Evolutionary conservation across 2,797 vertebrate species (phyloP).

Genomic region (Danio jaintianensis): DNA sequence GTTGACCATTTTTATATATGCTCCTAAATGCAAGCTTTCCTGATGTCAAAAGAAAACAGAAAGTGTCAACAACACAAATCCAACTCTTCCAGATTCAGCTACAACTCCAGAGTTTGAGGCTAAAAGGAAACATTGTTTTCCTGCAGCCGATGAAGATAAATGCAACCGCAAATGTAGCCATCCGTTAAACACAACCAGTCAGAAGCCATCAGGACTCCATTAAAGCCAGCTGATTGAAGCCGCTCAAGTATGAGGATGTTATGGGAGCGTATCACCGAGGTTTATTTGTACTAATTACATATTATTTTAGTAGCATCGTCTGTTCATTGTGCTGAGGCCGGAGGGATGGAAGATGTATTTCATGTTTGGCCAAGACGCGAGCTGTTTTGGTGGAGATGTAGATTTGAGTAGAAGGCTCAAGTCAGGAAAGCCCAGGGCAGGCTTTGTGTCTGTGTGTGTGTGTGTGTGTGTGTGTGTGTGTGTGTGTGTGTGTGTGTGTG

Average conservation of each 20-base stretch:
- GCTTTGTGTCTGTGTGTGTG: constrained; percentile 18
- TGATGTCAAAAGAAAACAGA: too few relatives aligned
- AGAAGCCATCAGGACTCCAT: neutral
- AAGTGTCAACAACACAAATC: too few relatives aligned
- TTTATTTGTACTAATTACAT: constrained; percentile 9
- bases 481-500: too few relatives aligned
- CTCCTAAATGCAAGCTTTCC: too few relatives aligned
- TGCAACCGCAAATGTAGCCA: neutral
- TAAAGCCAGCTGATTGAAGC: constrained; percentile 2
- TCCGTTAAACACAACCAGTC: neutral
- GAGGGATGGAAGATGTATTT: constrained; percentile 2
- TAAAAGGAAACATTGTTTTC: too few relatives aligned
- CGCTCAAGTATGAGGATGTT: neutral
- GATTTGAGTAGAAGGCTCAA: constrained; percentile 47
- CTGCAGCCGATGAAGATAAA: too few relatives aligned
- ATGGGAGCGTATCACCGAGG: constrained; percentile 6
- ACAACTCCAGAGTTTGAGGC: too few relatives aligned
- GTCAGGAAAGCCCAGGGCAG: constrained; percentile 48
- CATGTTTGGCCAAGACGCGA: constrained; percentile 6
- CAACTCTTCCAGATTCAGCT: too few relatives aligned
- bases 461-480: too few relatives aligned
- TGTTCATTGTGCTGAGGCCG: neutral
- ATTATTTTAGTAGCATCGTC: constrained; percentile 1
- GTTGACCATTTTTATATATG: too few relatives aligned
- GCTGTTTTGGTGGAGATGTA: constrained; percentile 42